These are phyloP conservation scores for Helleia helle DNA, from an alignment of 2,888 invertebrate genomes.

Conservation along the genomic window DNA sequence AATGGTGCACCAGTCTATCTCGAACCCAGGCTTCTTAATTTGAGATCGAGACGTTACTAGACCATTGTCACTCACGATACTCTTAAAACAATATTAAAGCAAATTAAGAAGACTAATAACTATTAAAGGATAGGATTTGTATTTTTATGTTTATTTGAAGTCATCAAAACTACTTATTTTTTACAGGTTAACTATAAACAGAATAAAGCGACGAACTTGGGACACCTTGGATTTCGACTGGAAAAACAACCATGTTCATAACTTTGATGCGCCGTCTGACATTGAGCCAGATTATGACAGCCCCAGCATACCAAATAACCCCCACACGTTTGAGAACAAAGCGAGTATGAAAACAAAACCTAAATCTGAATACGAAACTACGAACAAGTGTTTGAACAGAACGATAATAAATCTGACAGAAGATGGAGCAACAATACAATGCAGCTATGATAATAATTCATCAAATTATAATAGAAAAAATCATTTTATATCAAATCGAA, in stretches of 20 bases:
- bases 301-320: conserved; percentile 65
- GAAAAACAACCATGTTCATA: conserved; percentile 64
- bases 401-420: conserved; percentile 83
- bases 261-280: conserved; percentile 64
- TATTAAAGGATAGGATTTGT: background rate
- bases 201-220: conserved; percentile 72
- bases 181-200: conserved; percentile 56
- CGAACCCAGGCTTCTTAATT: too few species aligned
- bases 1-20: too few species aligned
- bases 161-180: conserved; percentile 11
- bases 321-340: conserved; percentile 58
- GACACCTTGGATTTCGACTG: conserved; percentile 75
- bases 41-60: too few species aligned
- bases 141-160: too few species aligned
- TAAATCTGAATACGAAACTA: conserved; percentile 41
- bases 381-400: conserved; percentile 70
- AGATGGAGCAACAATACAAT: conserved; percentile 81
- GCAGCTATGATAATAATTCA: conserved; percentile 69
- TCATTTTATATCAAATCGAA: conserved; percentile 43
- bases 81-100: too few species aligned
- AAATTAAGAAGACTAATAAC: too few species aligned
- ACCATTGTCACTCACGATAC: too few species aligned
- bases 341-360: conserved; percentile 38
- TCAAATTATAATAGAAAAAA: conserved; percentile 38
- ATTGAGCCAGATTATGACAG: conserved; percentile 64